A percentile compares a stretch with the other conserved stretches of the same genome.
Conservation (phyloP, 2,888 invertebrate species). For the Hemicrepidius hirtus region DNA sequence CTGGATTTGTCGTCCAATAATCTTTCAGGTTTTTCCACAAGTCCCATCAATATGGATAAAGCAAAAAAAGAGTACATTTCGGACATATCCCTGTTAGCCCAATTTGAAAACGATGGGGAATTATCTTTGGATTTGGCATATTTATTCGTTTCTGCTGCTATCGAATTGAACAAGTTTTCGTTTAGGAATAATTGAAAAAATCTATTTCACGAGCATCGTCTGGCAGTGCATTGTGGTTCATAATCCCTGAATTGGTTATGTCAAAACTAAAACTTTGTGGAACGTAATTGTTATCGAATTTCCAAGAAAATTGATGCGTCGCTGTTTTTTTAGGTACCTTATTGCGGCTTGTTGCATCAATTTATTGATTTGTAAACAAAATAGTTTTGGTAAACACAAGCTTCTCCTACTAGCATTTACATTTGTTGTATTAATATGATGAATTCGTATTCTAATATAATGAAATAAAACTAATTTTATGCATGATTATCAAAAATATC, state of each 20-base stretch:
- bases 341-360: no score
- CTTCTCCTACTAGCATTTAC: no score
- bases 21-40: conserved; percentile 22
- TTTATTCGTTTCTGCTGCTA: conserved; percentile 8
- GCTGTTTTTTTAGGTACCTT: no score
- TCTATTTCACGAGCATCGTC: neutral
- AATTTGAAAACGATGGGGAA: neutral
- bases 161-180: neutral
- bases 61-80: conserved; percentile 40
- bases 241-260: neutral
- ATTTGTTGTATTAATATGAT: no score
- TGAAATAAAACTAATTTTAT: no score
- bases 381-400: no score
- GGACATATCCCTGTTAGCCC: conserved; percentile 3
- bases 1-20: conserved; percentile 36
- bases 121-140: neutral
- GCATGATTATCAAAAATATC: no score
- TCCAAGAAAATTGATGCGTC: neutral
- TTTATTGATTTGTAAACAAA: no score
- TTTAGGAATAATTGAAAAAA: neutral
- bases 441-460: no score
- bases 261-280: neutral
- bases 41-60: conserved; percentile 26
- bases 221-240: neutral
- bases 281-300: neutral